Base-by-base conservation (phyloP, 2,888 invertebrate genomes). In the Lutraria lutraria region DNA sequence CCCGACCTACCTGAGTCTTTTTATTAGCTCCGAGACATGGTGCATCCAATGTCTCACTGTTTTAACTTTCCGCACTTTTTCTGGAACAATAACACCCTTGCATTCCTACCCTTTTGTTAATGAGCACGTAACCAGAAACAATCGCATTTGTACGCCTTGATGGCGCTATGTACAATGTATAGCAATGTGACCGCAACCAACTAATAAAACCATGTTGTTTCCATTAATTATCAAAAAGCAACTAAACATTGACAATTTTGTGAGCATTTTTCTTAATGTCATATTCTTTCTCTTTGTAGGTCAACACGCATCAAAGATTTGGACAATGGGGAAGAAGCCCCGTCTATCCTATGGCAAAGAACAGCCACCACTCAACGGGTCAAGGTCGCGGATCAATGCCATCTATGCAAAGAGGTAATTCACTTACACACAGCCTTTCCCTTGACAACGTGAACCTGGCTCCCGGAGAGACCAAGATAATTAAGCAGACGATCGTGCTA, bases 391-490 rank as follows among this genome's bases (percentile, higher is more conserved):
- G 76, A 31, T 31, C 29, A 76, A 52, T 53, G n/a, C 34, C n/a
- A n/a, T n/a, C 29, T 0, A 3, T 21, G 3, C 25, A 16, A 63
- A 29, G 82, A 56, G 21, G 52, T 52, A 83, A 54, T 43, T 31
- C 52, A 52, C 29, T 83, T 3, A 53, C 68, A 13, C 84, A 85
- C 60, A 63, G 52, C 25, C 10, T 85, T 31, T 85, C 85, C 0
- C 31, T 85, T 10, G 43, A 63, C n/a, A 79, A 85, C 19, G 25
- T 85, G 0, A 80, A 85, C 16, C 80, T 80, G n/a, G 34, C 29
- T 19, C 85, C 85, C 13, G 80, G 85, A 0, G n/a, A 80, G n/a
- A 43, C 85, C 0, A 85, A 80, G 31, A 52, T 85, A 19, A 80
- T 85, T 15, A 79, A 53, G 43, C 84, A 84, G 29, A 79, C 76